Percentiles rank a stretch among this genome's conserved stretches.
These are phyloP conservation scores for Drosophila repletoides DNA, from an alignment of 1,140 invertebrate genomes.

Conservation along the genomic window DNA sequence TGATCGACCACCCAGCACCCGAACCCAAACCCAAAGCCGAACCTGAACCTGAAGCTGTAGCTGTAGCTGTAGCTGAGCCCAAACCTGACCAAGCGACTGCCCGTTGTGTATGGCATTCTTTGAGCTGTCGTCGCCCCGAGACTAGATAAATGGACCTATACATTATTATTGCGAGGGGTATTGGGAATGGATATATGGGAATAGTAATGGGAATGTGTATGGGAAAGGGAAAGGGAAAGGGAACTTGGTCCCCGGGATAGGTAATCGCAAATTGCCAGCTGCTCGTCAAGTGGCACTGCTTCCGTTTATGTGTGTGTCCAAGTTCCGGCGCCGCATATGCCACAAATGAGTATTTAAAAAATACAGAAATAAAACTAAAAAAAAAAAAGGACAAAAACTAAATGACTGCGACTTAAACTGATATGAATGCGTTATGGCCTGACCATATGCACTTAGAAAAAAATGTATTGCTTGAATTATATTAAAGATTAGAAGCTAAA, in stretches of 20 bases:
- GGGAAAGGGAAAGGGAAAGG: no score
- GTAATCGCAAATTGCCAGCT: constrained; percentile 73
- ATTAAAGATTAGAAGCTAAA: no score
- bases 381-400: constrained; percentile 36
- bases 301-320: constrained; percentile 61
- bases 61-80: constrained; percentile 12
- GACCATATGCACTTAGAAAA: constrained; percentile 2
- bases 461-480: no score
- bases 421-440: constrained; percentile 30
- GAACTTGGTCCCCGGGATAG: constrained; percentile 6
- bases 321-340: constrained; percentile 74
- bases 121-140: constrained; percentile 71
- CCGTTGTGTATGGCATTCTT: constrained; percentile 76
- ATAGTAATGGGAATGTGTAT: no score
- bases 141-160: constrained; percentile 66
- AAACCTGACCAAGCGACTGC: constrained; percentile 50
- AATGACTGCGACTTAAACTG: constrained; percentile 57
- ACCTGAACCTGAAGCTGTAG: constrained; percentile 4
- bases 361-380: constrained; percentile 17
- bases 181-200: background rate
- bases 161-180: background rate
- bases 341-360: constrained; percentile 49
- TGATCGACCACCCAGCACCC: constrained; percentile 33
- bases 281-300: constrained; percentile 70
- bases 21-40: constrained; percentile 5